These are phyloP conservation scores for Heteractis magnifica DNA, from an alignment of 92 coral and sea anemone species.

Conservation along the genomic window DNA sequence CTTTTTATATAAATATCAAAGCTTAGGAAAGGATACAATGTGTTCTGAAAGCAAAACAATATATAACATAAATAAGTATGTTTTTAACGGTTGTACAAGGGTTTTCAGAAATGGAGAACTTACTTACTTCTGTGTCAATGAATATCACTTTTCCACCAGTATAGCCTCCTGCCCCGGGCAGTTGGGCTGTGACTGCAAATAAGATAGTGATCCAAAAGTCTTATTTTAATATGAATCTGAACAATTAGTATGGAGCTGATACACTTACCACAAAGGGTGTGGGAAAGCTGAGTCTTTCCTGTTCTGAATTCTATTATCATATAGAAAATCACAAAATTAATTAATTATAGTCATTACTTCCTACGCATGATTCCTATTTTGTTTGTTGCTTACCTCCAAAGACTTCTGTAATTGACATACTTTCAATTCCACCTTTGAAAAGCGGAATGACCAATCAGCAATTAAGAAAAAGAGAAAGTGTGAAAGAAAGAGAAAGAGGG, in stretches of 20 bases:
- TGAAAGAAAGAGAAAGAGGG: neutral
- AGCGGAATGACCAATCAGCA: no score
- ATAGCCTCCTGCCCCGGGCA: constrained; percentile 95
- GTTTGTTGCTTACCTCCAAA: constrained; percentile 77
- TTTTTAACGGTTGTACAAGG: neutral
- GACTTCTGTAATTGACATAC: constrained; percentile 98
- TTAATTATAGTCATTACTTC: no score
- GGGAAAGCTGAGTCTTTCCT: constrained; percentile 97
- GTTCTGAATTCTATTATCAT: constrained; percentile 84
- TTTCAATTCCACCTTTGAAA: constrained; percentile 86
- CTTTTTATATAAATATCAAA: no score
- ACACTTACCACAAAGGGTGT: constrained; percentile 92
- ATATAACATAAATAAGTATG: neutral
- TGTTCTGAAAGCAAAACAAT: constrained; percentile 65
- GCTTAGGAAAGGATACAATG: constrained; percentile 87
- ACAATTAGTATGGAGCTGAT: no score
- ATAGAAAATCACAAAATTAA: neutral
- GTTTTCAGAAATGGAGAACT: neutral
- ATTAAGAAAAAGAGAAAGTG: neutral
- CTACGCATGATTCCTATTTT: neutral
- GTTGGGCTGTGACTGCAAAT: constrained; percentile 87
- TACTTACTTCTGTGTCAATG: constrained; percentile 94
- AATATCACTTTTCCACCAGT: constrained; percentile 98
- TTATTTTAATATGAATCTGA: neutral
- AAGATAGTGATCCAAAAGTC: neutral